Conservation (phyloP, 1,140 invertebrate genomes). For the Chrysomallon squamiferum region DNA sequence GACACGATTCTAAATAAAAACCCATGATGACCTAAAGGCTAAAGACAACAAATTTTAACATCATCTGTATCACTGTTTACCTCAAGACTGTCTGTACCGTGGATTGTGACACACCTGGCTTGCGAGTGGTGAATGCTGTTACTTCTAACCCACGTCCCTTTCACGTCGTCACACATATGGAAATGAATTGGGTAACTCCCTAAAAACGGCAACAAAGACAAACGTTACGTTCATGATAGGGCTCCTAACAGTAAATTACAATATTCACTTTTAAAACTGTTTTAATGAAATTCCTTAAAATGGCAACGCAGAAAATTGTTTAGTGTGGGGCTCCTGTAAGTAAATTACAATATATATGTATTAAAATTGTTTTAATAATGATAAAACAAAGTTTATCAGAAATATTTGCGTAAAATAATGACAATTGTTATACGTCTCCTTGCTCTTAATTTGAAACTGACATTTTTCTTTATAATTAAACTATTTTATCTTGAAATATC, state of each 20-base stretch:
- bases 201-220: not conserved
- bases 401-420: no score
- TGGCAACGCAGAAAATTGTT: not conserved
- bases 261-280: not conserved
- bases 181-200: constrained; percentile 25
- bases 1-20: not conserved
- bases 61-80: no score
- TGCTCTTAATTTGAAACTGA: not conserved
- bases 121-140: constrained; percentile 35
- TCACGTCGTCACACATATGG: constrained; percentile 36
- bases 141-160: constrained; percentile 20
- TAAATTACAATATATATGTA: not conserved
- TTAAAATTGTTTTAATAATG: not conserved
- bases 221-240: not conserved
- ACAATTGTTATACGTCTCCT: no score
- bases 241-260: not conserved
- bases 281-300: not conserved
- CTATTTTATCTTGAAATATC: not conserved
- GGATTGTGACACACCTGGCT: constrained; percentile 40
- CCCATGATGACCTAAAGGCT: not conserved
- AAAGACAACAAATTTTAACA: no score
- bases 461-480: not conserved
- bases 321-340: not conserved
- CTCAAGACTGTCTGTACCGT: constrained; percentile 31
- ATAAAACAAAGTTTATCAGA: not conserved